Evolutionary conservation across 2,888 invertebrate genomes (phyloP).

Genomic region (Augochlorella aurata): DNA sequence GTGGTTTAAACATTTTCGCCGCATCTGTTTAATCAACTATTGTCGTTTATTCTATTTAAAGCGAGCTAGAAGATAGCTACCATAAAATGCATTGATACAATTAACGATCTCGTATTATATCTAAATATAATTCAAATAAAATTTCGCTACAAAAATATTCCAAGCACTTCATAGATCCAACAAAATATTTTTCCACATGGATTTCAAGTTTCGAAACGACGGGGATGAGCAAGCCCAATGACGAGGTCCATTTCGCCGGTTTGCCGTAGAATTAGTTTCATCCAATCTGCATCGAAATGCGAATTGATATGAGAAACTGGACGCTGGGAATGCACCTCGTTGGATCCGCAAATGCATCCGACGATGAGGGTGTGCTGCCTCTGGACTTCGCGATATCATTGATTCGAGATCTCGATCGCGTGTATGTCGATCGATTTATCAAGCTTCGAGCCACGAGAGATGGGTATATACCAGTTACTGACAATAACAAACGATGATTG

Average conservation of each 20-base stretch:
- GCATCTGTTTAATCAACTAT: no score
- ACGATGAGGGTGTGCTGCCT: constrained; percentile 41
- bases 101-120: not conserved
- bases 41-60: no score
- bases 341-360: constrained; percentile 42
- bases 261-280: constrained; percentile 50
- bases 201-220: not conserved
- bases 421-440: constrained; percentile 51
- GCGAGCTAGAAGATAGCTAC: no score
- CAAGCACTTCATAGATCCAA: no score
- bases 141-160: not conserved
- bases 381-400: constrained; percentile 32
- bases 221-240: constrained; percentile 21
- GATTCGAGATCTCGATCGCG: constrained; percentile 53
- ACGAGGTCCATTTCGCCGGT: constrained; percentile 28
- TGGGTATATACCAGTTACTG: constrained; percentile 26
- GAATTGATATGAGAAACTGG: constrained; percentile 65
- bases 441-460: constrained; percentile 28
- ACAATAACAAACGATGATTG: constrained; percentile 56
- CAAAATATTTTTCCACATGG: no score
- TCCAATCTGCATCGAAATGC: constrained; percentile 74
- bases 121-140: not conserved
- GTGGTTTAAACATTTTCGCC: no score
- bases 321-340: constrained; percentile 44
- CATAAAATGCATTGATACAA: no score